Evolutionary conservation across 1,140 invertebrate species (phyloP), one percentile per base, ranked within the genome.

Genomic region (Drosophila ambigua): DNA sequence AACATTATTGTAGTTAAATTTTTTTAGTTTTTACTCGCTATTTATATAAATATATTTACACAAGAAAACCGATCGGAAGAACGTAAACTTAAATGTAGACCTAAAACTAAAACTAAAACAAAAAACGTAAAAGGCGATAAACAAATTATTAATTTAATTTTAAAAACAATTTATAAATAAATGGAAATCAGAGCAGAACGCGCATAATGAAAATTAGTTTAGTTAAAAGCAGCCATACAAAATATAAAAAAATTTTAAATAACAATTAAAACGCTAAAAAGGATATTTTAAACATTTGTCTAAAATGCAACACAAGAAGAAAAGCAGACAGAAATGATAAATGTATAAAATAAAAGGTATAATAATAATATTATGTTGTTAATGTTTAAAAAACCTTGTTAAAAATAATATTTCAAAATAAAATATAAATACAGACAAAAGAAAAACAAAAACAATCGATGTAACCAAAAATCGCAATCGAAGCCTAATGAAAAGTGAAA

Each of bases 371-470:
- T 81, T 87, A 88, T 89, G 84, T 88, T 88, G 83, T 88, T 88
- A 88, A 88, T 88, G 83, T 83, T 88, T 76, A 84, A 85, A 88
- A 88, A 88, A 87, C 71, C 72, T 88, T 88, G 83, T 88, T 88
- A 88, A 88, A 89, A 88, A 88, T 75, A 88, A 85, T 89, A 88
- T 88, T 88, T 88, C 79, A 77, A 88, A 87, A 81, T 87, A 83
- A 82, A 88, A 88, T 65, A 77, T 72, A 65, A 88, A 78, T 61
- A 83, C 59, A 45, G 63, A 79, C 52, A 57, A 53, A 75, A 87
- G 63, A 74, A 64, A 76, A 61, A 61, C n/a, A 55, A 23, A 67
- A 75, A 26, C 28, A 66, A 68, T 48, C 39, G n/a, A 26, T 39
- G 39, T 15, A 31, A 44, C 24, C n/a, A 24, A 63, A 50, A 63